phyloP scores from a whole-genome alignment of 2,113 vertebrate genomes.

The Ammospiza caudacuta region DNA sequence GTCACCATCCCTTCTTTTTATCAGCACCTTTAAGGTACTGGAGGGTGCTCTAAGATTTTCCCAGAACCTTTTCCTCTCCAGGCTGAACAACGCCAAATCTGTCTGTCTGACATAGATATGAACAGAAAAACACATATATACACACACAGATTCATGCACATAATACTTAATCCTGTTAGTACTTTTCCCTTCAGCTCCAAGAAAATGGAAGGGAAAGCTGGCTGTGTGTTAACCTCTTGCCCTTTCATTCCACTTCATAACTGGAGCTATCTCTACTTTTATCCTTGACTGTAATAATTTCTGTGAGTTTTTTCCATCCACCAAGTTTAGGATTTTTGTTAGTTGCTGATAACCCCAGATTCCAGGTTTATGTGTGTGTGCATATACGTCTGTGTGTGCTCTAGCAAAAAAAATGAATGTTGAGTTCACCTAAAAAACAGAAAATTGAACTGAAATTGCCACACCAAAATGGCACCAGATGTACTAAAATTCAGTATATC shows the following conservation, averaged over 20 bases:
- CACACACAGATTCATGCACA: fast-evolving
- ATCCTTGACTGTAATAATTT: background rate
- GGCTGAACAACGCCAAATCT: background rate
- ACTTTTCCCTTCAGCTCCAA: background rate
- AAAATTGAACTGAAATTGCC: background rate
- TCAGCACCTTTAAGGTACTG: background rate
- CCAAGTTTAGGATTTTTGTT: background rate
- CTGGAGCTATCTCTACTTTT: background rate
- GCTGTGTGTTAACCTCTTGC: background rate
- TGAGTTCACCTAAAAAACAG: background rate
- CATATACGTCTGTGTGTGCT: fast-evolving
- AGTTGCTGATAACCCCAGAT: background rate
- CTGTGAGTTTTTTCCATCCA: background rate
- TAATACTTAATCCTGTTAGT: background rate
- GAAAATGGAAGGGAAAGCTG: background rate
- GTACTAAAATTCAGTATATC: background rate
- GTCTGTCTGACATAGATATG: background rate
- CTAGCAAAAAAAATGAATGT: background rate
- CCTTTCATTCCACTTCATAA: background rate
- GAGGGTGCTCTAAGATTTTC: background rate
- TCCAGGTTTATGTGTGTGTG: background rate
- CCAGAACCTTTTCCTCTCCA: background rate
- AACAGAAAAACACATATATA: background rate
- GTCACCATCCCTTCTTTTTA: background rate
- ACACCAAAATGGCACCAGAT: background rate